Base-by-base conservation (phyloP, 2,888 invertebrate genomes). In the Mythimna albipuncta region DNA sequence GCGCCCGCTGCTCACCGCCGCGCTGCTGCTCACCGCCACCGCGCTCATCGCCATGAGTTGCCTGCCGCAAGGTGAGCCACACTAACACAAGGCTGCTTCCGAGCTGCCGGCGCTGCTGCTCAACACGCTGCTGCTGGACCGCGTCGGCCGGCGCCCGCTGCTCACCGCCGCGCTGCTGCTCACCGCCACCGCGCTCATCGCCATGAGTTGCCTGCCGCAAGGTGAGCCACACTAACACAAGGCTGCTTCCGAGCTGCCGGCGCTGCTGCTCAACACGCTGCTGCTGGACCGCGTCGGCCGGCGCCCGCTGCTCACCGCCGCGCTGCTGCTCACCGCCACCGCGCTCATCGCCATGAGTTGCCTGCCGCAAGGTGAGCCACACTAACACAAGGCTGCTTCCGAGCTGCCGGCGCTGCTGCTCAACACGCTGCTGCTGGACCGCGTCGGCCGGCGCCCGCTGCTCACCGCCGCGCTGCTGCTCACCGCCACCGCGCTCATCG, bases 101-200 rank as follows among this genome's bases (percentile, higher is more conserved):
- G 95, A 95, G 90, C 89, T 95, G 82, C 95, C 95, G 1, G 95
- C 95, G 84, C 91, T 95, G 85, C 67, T 89, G 54, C 84, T 89
- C 77, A 95, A 95, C 91, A 94, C 95, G 80, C 88, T 95, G 89
- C 91, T 95, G 87, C 87, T 95, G 87, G 95, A 94, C 89, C 89
- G 95, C 72, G 91, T 89, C 11, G 95, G 95, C 9, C 88, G 95
- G 4, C 90, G 95, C 2, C 91, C 94, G 80, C 89, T 95, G 80
- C 93, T 95, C 81, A 93, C 95, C 5, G 92, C 92, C 54, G 95
- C 95, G 38, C 91, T 94, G 86, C 89, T 95, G 52, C 77, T 94
- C 67, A 95, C 95, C 1, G 93, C 94, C 0, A 75, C 83, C 11
- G 90, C 95, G 63, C 91, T 95, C 64, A 91, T 93, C 57, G 88